Conservation (phyloP, 2,797 vertebrate genomes). For the Siniperca undulata region DNA sequence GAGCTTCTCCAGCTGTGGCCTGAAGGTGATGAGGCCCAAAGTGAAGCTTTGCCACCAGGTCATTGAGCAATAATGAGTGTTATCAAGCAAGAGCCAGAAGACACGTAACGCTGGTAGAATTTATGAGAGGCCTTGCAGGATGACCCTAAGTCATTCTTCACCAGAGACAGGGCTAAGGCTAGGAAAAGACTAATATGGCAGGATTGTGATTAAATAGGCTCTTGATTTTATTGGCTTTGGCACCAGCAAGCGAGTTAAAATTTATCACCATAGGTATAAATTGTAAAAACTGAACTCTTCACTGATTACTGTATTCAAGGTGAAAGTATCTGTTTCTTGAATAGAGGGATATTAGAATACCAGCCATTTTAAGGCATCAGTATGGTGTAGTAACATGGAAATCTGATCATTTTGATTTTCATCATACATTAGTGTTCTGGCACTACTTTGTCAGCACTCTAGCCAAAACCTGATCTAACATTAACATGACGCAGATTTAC, state of each 20-base stretch:
- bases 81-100: constrained; percentile 80
- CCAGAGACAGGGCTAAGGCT: constrained; percentile 71
- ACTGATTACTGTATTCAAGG: constrained; percentile 63
- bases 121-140: constrained; percentile 81
- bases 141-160: constrained; percentile 79
- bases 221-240: constrained; percentile 65
- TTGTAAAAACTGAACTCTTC: constrained; percentile 53
- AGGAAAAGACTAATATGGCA: constrained; percentile 73
- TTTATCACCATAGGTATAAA: constrained; percentile 64
- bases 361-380: not conserved
- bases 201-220: constrained; percentile 71
- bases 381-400: not conserved
- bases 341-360: not conserved
- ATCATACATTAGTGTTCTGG: not conserved
- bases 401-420: not conserved
- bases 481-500: not conserved
- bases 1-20: constrained; percentile 54
- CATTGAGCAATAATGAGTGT: constrained; percentile 80
- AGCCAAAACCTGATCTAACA: not conserved
- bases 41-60: constrained; percentile 77
- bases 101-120: constrained; percentile 74
- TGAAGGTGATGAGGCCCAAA: constrained; percentile 67
- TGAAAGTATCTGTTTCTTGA: constrained; percentile 15
- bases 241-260: constrained; percentile 57
- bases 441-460: not conserved